Conservation (phyloP, 2,888 invertebrate genomes). For the Lobophora halterata region DNA sequence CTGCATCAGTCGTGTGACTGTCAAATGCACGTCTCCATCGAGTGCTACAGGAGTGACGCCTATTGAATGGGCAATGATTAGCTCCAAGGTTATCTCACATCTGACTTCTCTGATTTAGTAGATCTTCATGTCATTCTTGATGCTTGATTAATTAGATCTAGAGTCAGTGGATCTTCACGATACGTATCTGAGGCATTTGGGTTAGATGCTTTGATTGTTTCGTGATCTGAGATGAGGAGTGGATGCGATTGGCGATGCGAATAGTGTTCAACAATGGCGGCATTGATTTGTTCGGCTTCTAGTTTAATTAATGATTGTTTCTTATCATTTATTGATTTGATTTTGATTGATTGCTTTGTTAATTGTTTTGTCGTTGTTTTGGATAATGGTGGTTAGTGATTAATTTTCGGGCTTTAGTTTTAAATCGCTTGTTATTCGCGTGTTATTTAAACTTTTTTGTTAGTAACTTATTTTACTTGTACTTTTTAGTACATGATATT, state of each 20-base stretch:
- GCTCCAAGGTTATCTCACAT: slow-evolving; percentile 36
- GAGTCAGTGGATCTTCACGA: slow-evolving; percentile 67
- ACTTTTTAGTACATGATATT: too few species aligned
- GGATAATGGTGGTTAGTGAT: slow-evolving; percentile 8
- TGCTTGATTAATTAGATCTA: too few species aligned
- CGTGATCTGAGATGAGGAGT: slow-evolving; percentile 51
- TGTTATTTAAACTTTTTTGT: neutral
- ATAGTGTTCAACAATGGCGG: slow-evolving; percentile 38
- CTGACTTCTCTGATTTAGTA: slow-evolving; percentile 45
- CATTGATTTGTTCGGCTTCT: slow-evolving; percentile 30
- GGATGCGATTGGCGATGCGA: slow-evolving; percentile 49
- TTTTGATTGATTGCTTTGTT: slow-evolving; percentile 13
- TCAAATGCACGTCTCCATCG: slow-evolving; percentile 23
- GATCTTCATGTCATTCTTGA: slow-evolving; percentile 33
- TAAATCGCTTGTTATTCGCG: neutral
- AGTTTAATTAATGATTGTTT: slow-evolving; percentile 24
- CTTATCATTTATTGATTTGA: slow-evolving; percentile 13
- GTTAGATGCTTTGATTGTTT: slow-evolving; percentile 64
- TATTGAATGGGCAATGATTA: slow-evolving; percentile 35
- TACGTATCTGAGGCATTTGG: slow-evolving; percentile 66
- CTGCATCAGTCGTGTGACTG: slow-evolving; percentile 13
- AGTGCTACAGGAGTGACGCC: slow-evolving; percentile 32
- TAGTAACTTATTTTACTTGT: neutral
- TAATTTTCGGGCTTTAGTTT: slow-evolving; percentile 1
- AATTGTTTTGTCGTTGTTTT: slow-evolving; percentile 12